A percentile compares a stretch with the other conserved stretches of the same genome.
Evolutionary conservation across 2,888 invertebrate genomes (phyloP).

Genomic region (Merodon equestris): DNA sequence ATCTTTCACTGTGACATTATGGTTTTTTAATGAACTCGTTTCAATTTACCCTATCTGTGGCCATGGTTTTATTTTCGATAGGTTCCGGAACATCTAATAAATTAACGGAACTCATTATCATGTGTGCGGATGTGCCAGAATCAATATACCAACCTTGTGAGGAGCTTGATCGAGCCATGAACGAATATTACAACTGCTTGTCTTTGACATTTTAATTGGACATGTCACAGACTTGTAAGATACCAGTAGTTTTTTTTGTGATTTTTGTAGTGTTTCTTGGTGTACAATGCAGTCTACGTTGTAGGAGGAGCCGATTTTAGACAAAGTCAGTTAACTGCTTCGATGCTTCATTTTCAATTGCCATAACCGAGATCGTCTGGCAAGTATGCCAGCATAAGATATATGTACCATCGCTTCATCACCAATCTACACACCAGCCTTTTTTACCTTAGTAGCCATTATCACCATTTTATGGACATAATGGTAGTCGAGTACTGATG

Average conservation of each 20-base stretch:
- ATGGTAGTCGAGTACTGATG: not conserved
- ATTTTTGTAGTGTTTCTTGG: not conserved
- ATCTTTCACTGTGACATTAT: slow-evolving; percentile 1
- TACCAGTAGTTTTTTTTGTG: not conserved
- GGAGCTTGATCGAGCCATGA: slow-evolving; percentile 2
- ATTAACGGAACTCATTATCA: slow-evolving; percentile 35
- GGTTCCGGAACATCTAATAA: slow-evolving; percentile 19
- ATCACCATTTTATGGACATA: slow-evolving; percentile 19
- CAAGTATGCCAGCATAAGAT: slow-evolving; percentile 8
- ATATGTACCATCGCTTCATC: slow-evolving; percentile 3
- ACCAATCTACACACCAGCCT: not conserved
- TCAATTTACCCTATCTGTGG: slow-evolving; percentile 1
- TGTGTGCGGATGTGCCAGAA: too few relatives aligned
- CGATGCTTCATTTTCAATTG: too few relatives aligned
- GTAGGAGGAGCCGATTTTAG: slow-evolving; percentile 27
- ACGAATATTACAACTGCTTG: slow-evolving; percentile 1
- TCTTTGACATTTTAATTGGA: not conserved
- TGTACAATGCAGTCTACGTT: too few relatives aligned
- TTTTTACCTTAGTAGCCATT: slow-evolving; percentile 12
- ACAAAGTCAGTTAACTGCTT: slow-evolving; percentile 19
- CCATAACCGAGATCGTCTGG: not conserved
- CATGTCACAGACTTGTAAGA: slow-evolving; percentile 4
- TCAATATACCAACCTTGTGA: slow-evolving; percentile 50
- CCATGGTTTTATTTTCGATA: slow-evolving; percentile 12
- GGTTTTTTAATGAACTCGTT: not conserved